A percentile compares a stretch with the other conserved stretches of the same genome.
phyloP scores from a whole-genome alignment of 2,113 vertebrate species.

The Erinaceus europaeus region DNA sequence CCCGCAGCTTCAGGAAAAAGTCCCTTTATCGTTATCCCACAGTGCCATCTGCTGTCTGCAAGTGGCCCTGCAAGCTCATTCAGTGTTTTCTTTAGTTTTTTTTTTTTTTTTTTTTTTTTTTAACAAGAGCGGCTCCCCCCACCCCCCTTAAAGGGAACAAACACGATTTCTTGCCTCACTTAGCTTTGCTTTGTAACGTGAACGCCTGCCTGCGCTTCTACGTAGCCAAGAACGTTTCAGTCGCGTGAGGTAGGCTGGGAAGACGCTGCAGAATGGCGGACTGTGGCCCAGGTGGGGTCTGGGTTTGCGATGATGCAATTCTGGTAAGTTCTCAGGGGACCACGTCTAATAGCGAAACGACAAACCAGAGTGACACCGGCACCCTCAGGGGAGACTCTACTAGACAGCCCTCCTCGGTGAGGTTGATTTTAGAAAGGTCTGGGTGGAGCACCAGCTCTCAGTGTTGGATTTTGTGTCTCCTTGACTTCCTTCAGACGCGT shows the following conservation, averaged over 20 bases:
- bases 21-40: slow-evolving; percentile 58
- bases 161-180: not conserved
- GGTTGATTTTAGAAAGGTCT: not conserved
- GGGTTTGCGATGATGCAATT: not conserved
- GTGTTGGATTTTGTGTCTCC: not conserved
- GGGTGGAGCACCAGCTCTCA: not conserved
- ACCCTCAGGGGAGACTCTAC: not conserved
- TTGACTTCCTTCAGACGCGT: not conserved
- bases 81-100: not conserved
- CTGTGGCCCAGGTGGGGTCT: not conserved
- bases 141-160: slow-evolving; percentile 16
- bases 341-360: not conserved
- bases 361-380: not conserved
- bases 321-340: not conserved
- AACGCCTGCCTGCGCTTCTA: not conserved
- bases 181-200: not conserved
- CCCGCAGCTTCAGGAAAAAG: not conserved
- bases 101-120: slow-evolving; percentile 39
- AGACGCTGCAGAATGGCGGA: not conserved
- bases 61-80: not conserved
- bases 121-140: no score
- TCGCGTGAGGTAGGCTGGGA: not conserved
- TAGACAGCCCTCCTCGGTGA: not conserved
- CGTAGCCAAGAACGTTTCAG: not conserved
- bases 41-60: slow-evolving; percentile 81